Base-by-base conservation (phyloP, 2,888 invertebrate species). In the Diarsia rubi region DNA sequence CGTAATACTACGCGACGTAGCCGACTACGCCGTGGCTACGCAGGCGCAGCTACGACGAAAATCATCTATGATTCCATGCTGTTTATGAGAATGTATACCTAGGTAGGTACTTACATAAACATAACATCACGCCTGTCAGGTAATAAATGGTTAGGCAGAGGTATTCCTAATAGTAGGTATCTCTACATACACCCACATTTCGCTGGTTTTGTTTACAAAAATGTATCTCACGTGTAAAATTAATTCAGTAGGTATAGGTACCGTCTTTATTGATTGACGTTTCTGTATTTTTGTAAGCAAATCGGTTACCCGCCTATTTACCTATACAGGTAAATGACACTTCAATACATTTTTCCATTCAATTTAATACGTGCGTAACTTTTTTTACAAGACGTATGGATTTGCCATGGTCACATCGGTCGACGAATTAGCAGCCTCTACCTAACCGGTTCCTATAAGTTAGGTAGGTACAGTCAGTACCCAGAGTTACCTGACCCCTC, bases 401-500 rank as follows among this genome's bases (percentile, higher is more conserved):
- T 71, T 71, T 60, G 37, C 54, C 71, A 65, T 57, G 63, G 73
- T 78, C 71, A 71, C 69, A 45, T 67, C 19, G 37, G 42, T 19
- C 60, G 52, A 59, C 54, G 37, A 72, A 75, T 82, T 70, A 60
- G 24, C 42, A 69, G 63, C 68, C 47, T 59, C 57, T n/a, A 54
- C 75, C 82, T n/a, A 54, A 78, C 82, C 78, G 78, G 82, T 78
- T 73, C 16, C 27, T 24, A 45, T 37, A 73, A 52, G 59, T 54
- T 59, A 49, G 27, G 59, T 19, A 31, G 24, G 27, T 37, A 37
- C 37, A 37, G 37, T 6, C 8, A 37, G 37, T 37, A 8, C 37
- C 37, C 37, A 37, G 37, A 0, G 1, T 37, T 8, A 37, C 37
- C 37, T 37, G 37, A 37, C 37, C 37, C 37, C 37, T 8, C 8